Evolutionary conservation across 2,113 vertebrate species (phyloP), one percentile per base, ranked within the genome.

Genomic region (Eretmochelys imbricata): DNA sequence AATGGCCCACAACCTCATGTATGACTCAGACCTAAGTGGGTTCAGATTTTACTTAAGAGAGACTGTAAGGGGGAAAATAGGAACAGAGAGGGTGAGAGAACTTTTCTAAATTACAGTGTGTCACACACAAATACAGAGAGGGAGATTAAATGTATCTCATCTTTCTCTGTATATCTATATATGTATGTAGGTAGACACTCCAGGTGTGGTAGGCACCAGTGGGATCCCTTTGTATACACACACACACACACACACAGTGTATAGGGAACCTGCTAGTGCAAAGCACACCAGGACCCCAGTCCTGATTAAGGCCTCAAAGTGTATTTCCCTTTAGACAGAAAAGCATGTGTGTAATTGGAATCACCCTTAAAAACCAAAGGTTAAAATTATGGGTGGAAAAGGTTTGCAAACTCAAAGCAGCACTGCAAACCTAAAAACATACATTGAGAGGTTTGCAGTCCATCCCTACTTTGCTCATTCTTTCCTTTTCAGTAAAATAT

Each of bases 1-100:
- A n/a, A 48, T 9, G 27, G 0, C 8, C 35, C 24, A 4, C 5
- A 76, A 0, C 1, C 27, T 0, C 92, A 0, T 72, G 78, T 46
- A 79, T 75, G 2, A 11, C 17, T 2, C 53, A 79, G 27, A 6
- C 83, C 35, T 69, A 0, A 84, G 8, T 1, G 0, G 20, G 13
- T 12, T 38, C 57, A 1, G 9, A 0, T 35, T 22, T 84, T 78
- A 38, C 54, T 69, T 51, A 4, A 80, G 50, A 4, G 7, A 9
- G n/a, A 4, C 25, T 11, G 83, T 49, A 17, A 5, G 0, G 85
- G 17, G 59, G 59, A 42, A 75, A 80, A 11, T 91, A 50, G 0
- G 29, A 4, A 42, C 38, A 17, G 38, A 78, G 13, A 78, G 24
- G 25, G 19, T 38, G 89, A 75, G 38, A 48, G 91, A 31, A 72